These are phyloP conservation scores for Encarsia formosa DNA, from an alignment of 2,888 invertebrate species.

Conservation along the genomic window DNA sequence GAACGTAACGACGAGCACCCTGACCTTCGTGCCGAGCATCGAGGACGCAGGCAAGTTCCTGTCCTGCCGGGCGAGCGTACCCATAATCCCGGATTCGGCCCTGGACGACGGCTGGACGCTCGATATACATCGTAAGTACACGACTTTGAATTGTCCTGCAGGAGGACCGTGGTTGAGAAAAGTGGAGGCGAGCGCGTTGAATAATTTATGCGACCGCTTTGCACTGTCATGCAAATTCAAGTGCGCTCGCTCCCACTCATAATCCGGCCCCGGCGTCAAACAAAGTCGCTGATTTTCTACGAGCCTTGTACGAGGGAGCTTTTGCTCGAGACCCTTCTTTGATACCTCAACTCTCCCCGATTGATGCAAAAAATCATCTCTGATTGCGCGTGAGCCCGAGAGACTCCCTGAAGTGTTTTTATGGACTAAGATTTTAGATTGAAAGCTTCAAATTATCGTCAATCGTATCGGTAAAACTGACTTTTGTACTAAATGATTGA, in stretches of 20 bases:
- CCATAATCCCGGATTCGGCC: slow-evolving; percentile 68
- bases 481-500: too few species aligned
- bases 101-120: slow-evolving; percentile 78
- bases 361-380: too few species aligned
- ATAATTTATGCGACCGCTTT: slow-evolving; percentile 19
- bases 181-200: slow-evolving; percentile 1
- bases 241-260: slow-evolving; percentile 7
- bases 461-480: too few species aligned
- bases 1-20: slow-evolving; percentile 72
- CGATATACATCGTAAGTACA: slow-evolving; percentile 77
- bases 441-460: too few species aligned
- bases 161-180: not conserved
- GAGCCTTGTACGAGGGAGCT: too few species aligned
- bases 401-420: too few species aligned
- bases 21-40: slow-evolving; percentile 73
- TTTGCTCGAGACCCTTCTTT: too few species aligned
- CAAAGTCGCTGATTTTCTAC: slow-evolving; percentile 15
- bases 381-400: too few species aligned
- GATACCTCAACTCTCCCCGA: too few species aligned
- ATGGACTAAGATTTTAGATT: too few species aligned
- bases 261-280: slow-evolving; percentile 9
- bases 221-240: slow-evolving; percentile 24
- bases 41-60: slow-evolving; percentile 76
- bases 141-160: slow-evolving; percentile 7
- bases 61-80: slow-evolving; percentile 74